A percentile compares a stretch with the other conserved stretches of the same genome.
Conservation (phyloP, 2,113 vertebrate species). For the Eleginops maclovinus region DNA sequence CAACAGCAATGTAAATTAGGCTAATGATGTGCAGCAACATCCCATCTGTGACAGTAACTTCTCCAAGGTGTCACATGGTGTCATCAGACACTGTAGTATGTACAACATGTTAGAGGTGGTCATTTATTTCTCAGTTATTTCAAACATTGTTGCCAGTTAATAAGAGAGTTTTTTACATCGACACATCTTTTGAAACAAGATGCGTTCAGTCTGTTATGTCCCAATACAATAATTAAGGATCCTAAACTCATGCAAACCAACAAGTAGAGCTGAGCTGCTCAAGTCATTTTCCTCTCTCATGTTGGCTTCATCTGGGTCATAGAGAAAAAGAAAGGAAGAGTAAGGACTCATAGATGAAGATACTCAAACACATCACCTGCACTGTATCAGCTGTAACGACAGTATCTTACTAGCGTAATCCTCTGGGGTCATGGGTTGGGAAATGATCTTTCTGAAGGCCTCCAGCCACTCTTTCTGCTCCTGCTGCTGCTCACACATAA, state of each 20-base stretch:
- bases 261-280: neutral
- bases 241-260: neutral
- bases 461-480: constrained; percentile 92
- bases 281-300: constrained; percentile 75
- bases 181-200: too few species aligned
- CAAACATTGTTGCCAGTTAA: neutral
- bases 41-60: neutral
- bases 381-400: neutral
- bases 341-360: neutral
- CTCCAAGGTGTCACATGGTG: neutral
- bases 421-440: constrained; percentile 85
- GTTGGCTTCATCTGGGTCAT: constrained; percentile 80
- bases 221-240: neutral
- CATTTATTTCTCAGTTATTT: neutral
- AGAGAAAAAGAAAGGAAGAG: neutral
- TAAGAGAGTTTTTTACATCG: neutral
- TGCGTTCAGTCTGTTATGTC: neutral
- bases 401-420: constrained; percentile 80
- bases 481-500: constrained; percentile 89
- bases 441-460: constrained; percentile 85
- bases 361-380: neutral
- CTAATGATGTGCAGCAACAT: constrained; percentile 1
- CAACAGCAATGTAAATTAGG: neutral
- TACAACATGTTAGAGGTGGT: neutral
- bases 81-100: neutral